Evolutionary conservation across 2,797 vertebrate species (phyloP), one percentile per base, ranked within the genome.

Genomic region (Megaceryle alcyon): DNA sequence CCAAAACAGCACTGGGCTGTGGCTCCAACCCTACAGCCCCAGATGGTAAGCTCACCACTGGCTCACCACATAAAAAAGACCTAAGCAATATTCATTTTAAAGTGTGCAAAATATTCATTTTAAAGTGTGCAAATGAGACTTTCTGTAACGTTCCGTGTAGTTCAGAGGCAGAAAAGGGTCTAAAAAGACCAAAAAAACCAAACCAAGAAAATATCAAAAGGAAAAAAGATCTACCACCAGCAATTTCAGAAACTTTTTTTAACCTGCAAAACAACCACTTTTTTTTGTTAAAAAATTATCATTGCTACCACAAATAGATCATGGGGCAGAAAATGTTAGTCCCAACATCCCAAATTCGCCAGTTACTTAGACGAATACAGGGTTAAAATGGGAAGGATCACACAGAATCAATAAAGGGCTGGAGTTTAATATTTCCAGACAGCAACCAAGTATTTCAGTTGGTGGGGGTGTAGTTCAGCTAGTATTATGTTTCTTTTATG

Each of bases 21-120:
- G 3, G 43, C 13, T 72, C 31, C 31, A 46, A 25, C 10, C 31
- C 65, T 33, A 9, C 25, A 44, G 28, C 17, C n/a, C 33, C 11
- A 16, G 48, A 14, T 0, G 0, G 17, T 20, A 61, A 35, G n/a
- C 10, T 86, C 3, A 1, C 22, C 7, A 7, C 54, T 81, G 37
- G 19, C 18, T 68, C 72, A 70, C 77, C 46, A 53, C 37, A 66
- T 44, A 68, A 69, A 53, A 49, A 49, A 51, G 20, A 29, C 28
- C 19, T 15, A 48, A 65, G 23, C 13, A n/a, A 35, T 71, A 71
- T 68, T 90, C 15, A 43, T 68, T 90, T 59, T 82, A 72, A 88
- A 88, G 26, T 61, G 63, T 13, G 8, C 29, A 70, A 37, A 33
- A 35, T 71, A 71, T 68, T 90, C 15, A 43, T 68, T 90, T 59